phyloP scores from a whole-genome alignment of 2,113 vertebrate genomes.

The Elephantulus edwardii region DNA sequence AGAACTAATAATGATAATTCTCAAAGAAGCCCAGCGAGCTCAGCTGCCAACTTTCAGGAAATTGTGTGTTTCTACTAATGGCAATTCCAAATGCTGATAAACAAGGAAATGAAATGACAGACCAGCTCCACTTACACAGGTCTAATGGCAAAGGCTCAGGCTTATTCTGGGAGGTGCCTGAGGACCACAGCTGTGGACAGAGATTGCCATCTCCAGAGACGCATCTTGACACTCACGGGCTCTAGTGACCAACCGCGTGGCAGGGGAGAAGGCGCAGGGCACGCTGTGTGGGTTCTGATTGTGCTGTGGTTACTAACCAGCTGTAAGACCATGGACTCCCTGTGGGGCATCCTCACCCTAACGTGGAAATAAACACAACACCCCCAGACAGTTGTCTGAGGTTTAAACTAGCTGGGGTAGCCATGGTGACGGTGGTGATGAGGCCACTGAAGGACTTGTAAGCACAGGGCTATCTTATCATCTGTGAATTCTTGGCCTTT shows the following conservation, averaged over 20 bases:
- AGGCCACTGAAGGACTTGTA: background rate
- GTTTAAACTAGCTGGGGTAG: no score
- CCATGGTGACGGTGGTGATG: background rate
- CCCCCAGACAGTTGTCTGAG: no score
- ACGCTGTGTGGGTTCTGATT: background rate
- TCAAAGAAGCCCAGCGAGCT: slow-evolving; percentile 10
- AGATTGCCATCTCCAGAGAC: background rate
- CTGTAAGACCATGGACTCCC: no score
- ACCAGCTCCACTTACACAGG: background rate
- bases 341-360: no score
- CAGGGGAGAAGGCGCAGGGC: background rate
- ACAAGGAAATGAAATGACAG: background rate
- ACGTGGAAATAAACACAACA: no score
- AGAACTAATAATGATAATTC: slow-evolving; percentile 37
- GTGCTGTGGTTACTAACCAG: background rate
- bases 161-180: background rate
- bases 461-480: background rate
- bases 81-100: background rate
- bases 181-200: background rate
- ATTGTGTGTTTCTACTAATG: background rate
- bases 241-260: no score
- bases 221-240: background rate
- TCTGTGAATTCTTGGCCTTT: background rate
- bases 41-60: background rate
- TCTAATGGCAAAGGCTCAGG: background rate